Conservation (phyloP, 2,888 invertebrate genomes). For the Standfussiana lucernea region DNA sequence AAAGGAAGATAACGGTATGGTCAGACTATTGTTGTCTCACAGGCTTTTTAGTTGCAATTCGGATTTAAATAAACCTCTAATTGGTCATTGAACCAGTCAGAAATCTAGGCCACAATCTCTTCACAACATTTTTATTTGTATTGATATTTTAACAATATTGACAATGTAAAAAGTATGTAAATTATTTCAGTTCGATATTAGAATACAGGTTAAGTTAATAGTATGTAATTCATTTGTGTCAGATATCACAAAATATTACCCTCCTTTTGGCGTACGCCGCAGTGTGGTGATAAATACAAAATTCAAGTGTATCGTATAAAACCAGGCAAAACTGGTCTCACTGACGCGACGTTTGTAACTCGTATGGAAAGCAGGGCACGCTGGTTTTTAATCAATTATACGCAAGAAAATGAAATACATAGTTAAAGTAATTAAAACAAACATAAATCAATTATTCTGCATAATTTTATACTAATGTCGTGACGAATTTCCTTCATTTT, state of each 20-base stretch:
- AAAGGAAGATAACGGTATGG: slow-evolving; percentile 48
- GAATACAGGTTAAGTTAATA: neutral
- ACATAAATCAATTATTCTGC: slow-evolving; percentile 8
- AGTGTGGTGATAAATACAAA: neutral
- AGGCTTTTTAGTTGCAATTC: slow-evolving; percentile 8
- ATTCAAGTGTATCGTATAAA: neutral
- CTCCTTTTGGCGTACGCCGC: neutral
- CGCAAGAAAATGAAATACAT: neutral
- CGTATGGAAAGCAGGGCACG: neutral
- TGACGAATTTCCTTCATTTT: neutral
- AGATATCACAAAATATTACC: neutral
- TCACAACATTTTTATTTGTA: neutral
- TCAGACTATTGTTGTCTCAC: slow-evolving; percentile 34
- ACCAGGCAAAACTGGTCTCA: neutral
- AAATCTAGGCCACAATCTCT: neutral
- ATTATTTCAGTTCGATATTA: neutral
- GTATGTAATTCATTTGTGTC: neutral
- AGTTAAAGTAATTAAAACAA: slow-evolving; percentile 4
- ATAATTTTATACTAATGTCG: neutral
- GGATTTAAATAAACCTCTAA: slow-evolving; percentile 17
- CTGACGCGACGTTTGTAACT: neutral
- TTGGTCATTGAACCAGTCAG: slow-evolving; percentile 32
- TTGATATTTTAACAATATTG: neutral
- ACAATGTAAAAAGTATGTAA: neutral
- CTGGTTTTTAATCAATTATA: slow-evolving; percentile 5